Conservation (phyloP, 2,888 invertebrate genomes). For the Andrena camellia region DNA sequence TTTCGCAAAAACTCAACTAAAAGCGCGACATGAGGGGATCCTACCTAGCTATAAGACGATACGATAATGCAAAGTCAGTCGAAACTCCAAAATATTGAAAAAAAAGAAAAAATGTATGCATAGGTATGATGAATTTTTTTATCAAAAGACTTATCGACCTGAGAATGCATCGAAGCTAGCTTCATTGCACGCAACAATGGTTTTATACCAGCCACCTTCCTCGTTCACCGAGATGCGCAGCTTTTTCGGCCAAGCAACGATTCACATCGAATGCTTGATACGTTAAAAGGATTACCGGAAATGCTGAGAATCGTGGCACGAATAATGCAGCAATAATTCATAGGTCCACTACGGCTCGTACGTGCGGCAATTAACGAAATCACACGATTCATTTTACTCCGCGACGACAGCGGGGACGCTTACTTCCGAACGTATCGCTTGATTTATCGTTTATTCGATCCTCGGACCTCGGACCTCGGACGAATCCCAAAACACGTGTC, state of each 20-base stretch:
- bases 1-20: too few relatives aligned
- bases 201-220: neutral
- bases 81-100: too few relatives aligned
- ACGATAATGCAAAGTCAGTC: too few relatives aligned
- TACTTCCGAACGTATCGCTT: neutral
- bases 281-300: neutral
- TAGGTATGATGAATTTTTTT: too few relatives aligned
- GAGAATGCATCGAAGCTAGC: too few relatives aligned
- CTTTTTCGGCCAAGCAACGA: neutral
- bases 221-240: too few relatives aligned
- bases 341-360: neutral
- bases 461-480: too few relatives aligned
- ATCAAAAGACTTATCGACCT: too few relatives aligned
- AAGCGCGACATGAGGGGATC: too few relatives aligned
- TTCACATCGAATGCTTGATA: neutral
- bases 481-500: neutral
- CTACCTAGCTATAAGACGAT: too few relatives aligned
- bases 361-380: slow-evolving; percentile 19
- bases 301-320: neutral
- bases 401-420: neutral
- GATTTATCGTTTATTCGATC: slow-evolving; percentile 27
- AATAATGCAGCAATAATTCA: slow-evolving; percentile 9
- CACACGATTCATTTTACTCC: slow-evolving; percentile 7
- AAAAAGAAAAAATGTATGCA: too few relatives aligned
- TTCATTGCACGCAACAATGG: neutral